Percentiles rank a stretch among this genome's conserved stretches.
Evolutionary conservation across 2,888 invertebrate genomes (phyloP).

Genomic region (Erynnis tages): DNA sequence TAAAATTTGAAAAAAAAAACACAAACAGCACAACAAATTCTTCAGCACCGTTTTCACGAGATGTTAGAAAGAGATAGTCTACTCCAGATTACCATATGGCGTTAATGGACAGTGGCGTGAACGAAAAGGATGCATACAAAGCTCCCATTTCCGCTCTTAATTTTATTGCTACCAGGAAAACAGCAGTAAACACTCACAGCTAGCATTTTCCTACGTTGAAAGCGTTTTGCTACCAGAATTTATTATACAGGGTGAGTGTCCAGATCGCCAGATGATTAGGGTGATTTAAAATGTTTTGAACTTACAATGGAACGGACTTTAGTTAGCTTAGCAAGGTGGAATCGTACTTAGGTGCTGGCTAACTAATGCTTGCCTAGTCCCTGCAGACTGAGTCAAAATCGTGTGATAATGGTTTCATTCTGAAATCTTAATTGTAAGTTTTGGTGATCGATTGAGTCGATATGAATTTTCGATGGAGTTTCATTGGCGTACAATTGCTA

Average conservation of each 20-base stretch:
- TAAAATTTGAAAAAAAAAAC: no score
- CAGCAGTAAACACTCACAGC: slow-evolving; percentile 67
- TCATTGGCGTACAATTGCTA: no score
- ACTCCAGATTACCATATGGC: neutral
- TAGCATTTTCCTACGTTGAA: slow-evolving; percentile 42
- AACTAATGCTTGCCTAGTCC: no score
- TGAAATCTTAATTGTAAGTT: no score
- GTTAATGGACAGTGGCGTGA: neutral
- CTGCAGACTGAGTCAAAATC: no score
- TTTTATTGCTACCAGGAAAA: slow-evolving; percentile 21
- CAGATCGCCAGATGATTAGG: slow-evolving; percentile 34
- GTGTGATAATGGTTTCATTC: no score
- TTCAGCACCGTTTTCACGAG: no score
- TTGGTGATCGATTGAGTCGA: no score
- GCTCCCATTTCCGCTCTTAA: slow-evolving; percentile 14
- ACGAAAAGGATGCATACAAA: slow-evolving; percentile 17
- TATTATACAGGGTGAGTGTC: slow-evolving; percentile 39
- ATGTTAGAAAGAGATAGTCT: slow-evolving; percentile 4
- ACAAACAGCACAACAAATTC: no score
- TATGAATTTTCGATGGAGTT: no score
- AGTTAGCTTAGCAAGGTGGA: no score
- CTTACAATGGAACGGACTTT: neutral
- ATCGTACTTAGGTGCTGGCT: no score
- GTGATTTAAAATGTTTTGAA: slow-evolving; percentile 39
- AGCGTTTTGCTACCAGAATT: slow-evolving; percentile 43